Percentiles rank a stretch among this genome's conserved stretches.
Conservation (phyloP, 1,140 invertebrate species). For the Cydia amplana region DNA sequence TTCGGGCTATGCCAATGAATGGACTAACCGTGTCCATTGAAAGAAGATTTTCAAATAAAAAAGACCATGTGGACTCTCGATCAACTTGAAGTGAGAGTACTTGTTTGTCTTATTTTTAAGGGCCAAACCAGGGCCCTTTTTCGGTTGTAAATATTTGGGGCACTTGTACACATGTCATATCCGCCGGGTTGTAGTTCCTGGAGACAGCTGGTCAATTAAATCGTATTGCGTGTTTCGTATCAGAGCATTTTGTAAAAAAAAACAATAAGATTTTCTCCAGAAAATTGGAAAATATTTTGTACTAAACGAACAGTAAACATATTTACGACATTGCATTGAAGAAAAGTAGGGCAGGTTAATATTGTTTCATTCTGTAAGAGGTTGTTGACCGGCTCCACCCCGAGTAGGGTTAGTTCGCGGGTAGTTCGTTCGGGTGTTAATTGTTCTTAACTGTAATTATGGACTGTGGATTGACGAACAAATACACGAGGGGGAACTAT, state of each 20-base stretch:
- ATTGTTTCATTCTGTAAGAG: constrained; percentile 8
- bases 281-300: not conserved
- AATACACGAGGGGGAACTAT: constrained; percentile 13
- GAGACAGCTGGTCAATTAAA: not conserved
- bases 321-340: not conserved
- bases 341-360: not conserved
- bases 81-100: constrained; percentile 21
- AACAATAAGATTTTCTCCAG: not conserved
- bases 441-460: constrained; percentile 28
- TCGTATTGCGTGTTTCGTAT: not conserved
- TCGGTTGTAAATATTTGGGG: not conserved
- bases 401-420: constrained; percentile 14
- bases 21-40: constrained; percentile 23
- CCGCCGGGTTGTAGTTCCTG: too few relatives aligned
- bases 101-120: constrained; percentile 10
- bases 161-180: not conserved
- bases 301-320: not conserved
- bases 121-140: not conserved
- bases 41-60: constrained; percentile 14
- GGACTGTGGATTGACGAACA: constrained; percentile 13
- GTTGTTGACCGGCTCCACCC: constrained; percentile 28
- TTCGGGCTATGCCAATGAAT: constrained; percentile 7
- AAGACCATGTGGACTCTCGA: constrained; percentile 9
- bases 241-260: not conserved
- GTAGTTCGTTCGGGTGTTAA: constrained; percentile 17